Evolutionary conservation across 2,888 invertebrate genomes (phyloP), one percentile per base, ranked within the genome.

Genomic region (Calliphora vomitoria): DNA sequence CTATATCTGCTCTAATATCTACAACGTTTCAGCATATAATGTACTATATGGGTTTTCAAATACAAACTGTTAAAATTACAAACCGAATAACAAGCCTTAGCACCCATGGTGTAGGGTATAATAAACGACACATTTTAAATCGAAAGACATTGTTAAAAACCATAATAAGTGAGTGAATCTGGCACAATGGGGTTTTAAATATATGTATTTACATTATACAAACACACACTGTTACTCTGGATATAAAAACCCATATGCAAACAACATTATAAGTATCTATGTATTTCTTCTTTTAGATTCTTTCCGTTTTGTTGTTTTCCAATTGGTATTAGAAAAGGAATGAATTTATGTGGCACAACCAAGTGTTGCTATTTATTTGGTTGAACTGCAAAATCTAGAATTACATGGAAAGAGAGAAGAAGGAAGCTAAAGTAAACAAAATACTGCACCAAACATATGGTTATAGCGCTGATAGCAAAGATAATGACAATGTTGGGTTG

Each of bases 101-200:
- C 25, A 25, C 25, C 2, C 25, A 1, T 25, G 1, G 25, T 25
- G 25, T 1, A 25, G 25, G 25, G 20, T 13, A 64, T 20, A 38
- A 53, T 41, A 82, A 60, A 47, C 10, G 18, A 80, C 60, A 71
- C 31, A 79, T 79, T 84, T 58, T 31, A 66, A 68, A 72, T 47
- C 41, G 68, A 55, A 64, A 85, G 55, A 81, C 62, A 76, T 75
- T 76, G 53, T 85, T 64, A 66, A 66, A 85, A 71, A 11, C 47
- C 58, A 66, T 66, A 78, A 84, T 64, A 84, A 84, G 55, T 72
- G 50, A 72, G 18, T 41, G 60, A 79, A 80, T 80, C 41, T 68
- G 80, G 79, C 38, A 50, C 84, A 85, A 53, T 68, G 74, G 66
- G 60, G 66, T 58, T 47, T 85, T 60, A 66, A 82, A 82, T 66